Conservation (phyloP, 2,888 invertebrate species). For the Odontomyia ornata region DNA sequence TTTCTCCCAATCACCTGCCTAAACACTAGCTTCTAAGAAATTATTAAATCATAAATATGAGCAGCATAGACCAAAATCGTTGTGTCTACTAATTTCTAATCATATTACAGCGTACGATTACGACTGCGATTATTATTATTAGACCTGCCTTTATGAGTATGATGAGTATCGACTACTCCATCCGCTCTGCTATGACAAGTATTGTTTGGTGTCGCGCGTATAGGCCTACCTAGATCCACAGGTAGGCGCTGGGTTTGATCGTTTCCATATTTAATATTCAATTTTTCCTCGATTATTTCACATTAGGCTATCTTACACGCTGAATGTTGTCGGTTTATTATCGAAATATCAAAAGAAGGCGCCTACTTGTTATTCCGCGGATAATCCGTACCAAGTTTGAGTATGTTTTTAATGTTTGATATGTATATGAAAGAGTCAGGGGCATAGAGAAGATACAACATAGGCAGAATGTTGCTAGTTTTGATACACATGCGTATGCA, state of each 20-base stretch:
- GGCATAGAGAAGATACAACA: not conserved
- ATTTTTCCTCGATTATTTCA: constrained; percentile 21
- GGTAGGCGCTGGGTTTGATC: too few species aligned
- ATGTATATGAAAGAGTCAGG: not conserved
- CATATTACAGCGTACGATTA: not conserved
- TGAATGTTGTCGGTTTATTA: constrained; percentile 32
- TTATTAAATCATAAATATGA: too few species aligned
- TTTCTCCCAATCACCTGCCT: not conserved
- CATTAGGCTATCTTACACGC: constrained; percentile 19
- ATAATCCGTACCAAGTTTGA: constrained; percentile 7
- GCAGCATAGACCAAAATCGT: not conserved
- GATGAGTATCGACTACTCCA: too few species aligned
- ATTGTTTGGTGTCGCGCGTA: too few species aligned
- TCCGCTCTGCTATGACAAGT: too few species aligned
- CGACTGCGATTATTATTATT: not conserved
- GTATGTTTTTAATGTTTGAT: constrained; percentile 45
- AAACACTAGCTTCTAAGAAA: not conserved
- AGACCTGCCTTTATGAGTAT: too few species aligned
- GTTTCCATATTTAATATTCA: constrained; percentile 27
- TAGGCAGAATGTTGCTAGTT: not conserved
- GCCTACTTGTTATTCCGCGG: constrained; percentile 47
- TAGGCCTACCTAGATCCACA: too few species aligned
- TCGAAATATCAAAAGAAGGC: constrained; percentile 47
- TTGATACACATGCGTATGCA: too few species aligned
- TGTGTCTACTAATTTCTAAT: not conserved